Evolutionary conservation across 1,140 invertebrate species (phyloP).

Genomic region (Procambarus clarkii): DNA sequence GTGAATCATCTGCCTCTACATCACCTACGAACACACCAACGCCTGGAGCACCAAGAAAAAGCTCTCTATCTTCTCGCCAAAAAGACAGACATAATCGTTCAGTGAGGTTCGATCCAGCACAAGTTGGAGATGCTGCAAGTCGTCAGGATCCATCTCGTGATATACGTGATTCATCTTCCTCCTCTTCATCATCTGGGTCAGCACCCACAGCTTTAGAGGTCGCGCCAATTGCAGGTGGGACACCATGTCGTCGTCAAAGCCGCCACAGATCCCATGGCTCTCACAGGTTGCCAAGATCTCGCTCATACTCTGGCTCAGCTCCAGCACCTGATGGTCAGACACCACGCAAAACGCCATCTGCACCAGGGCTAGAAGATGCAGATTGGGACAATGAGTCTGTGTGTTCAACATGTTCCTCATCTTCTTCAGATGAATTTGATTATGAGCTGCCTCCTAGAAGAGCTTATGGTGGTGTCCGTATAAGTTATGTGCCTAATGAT

Average conservation of each 20-base stretch:
- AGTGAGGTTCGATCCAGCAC: constrained; percentile 73
- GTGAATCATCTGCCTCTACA: constrained; percentile 64
- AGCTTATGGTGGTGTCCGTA: constrained; percentile 87
- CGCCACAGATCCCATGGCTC: constrained; percentile 74
- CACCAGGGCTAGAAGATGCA: constrained; percentile 74
- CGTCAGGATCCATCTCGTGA: constrained; percentile 21
- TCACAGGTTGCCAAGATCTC: constrained; percentile 75
- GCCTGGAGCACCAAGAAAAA: constrained; percentile 60
- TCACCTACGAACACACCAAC: constrained; percentile 69
- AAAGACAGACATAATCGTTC: constrained; percentile 71
- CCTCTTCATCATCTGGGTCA: constrained; percentile 68
- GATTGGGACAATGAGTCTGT: constrained; percentile 79
- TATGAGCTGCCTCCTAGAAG: constrained; percentile 87
- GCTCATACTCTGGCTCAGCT: constrained; percentile 75
- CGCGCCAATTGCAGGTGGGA: constrained; percentile 21
- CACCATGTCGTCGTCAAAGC: constrained; percentile 75
- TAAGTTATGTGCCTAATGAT: constrained; percentile 93
- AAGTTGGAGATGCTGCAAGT: constrained; percentile 56
- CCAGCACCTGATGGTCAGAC: constrained; percentile 71
- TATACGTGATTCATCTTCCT: constrained; percentile 57
- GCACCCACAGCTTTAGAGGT: constrained; percentile 68
- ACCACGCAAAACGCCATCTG: constrained; percentile 62
- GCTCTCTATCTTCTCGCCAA: constrained; percentile 63
- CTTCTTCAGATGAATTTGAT: constrained; percentile 84
- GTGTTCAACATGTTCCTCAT: constrained; percentile 90